Evolutionary conservation across 2,797 vertebrate genomes (phyloP).

Genomic region (Lepidocolaptes lacrymiger): DNA sequence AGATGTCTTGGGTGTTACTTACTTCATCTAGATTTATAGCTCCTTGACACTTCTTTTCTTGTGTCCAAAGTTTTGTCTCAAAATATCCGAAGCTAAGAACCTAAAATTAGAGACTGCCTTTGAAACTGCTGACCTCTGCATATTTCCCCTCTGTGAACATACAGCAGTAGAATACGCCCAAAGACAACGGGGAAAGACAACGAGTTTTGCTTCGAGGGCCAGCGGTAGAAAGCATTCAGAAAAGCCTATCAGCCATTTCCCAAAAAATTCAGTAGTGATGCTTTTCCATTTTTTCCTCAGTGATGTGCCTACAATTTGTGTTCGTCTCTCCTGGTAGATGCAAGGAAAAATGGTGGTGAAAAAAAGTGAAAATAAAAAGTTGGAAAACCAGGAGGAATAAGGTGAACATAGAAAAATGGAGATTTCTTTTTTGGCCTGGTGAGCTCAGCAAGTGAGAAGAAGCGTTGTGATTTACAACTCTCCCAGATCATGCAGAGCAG

Average conservation of each 20-base stretch:
- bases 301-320: neutral
- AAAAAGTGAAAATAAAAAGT: rapidly evolving
- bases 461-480: rapidly evolving
- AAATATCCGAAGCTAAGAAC: conserved; percentile 53
- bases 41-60: conserved; percentile 29
- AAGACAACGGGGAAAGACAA: neutral
- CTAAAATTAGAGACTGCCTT: conserved; percentile 65
- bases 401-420: neutral
- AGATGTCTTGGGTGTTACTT: conserved; percentile 36
- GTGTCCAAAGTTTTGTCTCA: conserved; percentile 15
- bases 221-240: neutral
- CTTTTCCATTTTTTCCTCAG: neutral
- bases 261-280: neutral
- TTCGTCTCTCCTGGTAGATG: neutral
- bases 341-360: neutral
- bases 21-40: conserved; percentile 56
- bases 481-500: neutral
- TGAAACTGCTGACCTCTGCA: conserved; percentile 55
- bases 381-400: neutral
- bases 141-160: conserved; percentile 31
- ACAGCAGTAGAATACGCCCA: conserved; percentile 51
- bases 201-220: neutral
- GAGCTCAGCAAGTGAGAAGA: neutral
- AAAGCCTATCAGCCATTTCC: neutral
- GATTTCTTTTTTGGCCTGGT: neutral